Conservation (phyloP, 2,888 invertebrate species). For the Zaprionus obscuricornis region DNA sequence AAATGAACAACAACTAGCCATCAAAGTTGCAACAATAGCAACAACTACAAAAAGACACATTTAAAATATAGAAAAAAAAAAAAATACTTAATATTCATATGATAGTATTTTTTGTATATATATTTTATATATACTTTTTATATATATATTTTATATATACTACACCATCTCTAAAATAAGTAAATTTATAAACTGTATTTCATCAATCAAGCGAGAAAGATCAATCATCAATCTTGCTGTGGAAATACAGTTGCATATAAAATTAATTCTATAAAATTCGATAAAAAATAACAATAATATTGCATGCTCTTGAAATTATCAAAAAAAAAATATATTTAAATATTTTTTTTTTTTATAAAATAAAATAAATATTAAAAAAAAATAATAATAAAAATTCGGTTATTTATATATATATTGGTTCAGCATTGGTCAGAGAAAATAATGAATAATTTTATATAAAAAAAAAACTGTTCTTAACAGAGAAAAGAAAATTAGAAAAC, state of each 20-base stretch:
- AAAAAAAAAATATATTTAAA: constrained; percentile 11
- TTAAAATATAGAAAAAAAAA: constrained; percentile 13
- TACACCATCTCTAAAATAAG: too few species aligned
- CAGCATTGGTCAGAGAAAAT: constrained; percentile 24
- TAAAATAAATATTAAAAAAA: constrained; percentile 1
- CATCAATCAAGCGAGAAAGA: too few species aligned
- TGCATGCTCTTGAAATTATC: not conserved
- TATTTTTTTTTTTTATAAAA: too few species aligned
- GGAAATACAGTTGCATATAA: too few species aligned
- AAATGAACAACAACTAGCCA: constrained; percentile 47
- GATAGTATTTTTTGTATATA: too few species aligned
- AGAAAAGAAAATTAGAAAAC: too few species aligned
- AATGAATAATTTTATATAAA: not conserved
- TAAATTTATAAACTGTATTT: too few species aligned
- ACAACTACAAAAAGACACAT: constrained; percentile 27
- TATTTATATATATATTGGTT: constrained; percentile 6
- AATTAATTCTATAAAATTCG: too few species aligned
- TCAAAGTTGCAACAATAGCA: constrained; percentile 31
- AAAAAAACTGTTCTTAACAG: not conserved
- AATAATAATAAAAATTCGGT: constrained; percentile 11
- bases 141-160: too few species aligned
- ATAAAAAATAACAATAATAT: constrained; percentile 11
- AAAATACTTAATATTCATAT: constrained; percentile 1
- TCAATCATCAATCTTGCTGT: too few species aligned
- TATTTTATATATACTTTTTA: too few species aligned